phyloP scores from a whole-genome alignment of 1,140 invertebrate genomes.

The Atopsyche davidsoni region DNA sequence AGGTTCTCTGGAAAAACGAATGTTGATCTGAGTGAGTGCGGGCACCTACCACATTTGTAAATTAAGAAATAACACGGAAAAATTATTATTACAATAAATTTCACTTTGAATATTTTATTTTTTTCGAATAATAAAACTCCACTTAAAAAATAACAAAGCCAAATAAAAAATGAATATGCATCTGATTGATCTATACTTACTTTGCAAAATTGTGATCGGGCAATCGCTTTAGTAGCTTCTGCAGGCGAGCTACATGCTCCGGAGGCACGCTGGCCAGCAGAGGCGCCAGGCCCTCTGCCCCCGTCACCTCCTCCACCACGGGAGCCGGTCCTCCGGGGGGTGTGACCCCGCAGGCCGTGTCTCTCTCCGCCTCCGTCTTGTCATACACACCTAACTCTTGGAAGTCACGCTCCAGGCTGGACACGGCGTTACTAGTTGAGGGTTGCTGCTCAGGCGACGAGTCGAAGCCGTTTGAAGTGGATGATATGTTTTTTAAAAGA shows the following conservation, averaged over 20 bases:
- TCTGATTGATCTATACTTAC: conserved; percentile 12
- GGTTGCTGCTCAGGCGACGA: conserved; percentile 18
- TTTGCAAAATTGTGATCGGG: conserved; percentile 22
- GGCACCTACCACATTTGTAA: too few relatives aligned
- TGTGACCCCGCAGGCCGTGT: conserved; percentile 24
- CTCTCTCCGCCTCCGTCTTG: conserved; percentile 7
- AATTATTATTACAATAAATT: too few relatives aligned
- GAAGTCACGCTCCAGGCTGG: conserved; percentile 16
- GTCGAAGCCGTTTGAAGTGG: conserved; percentile 10
- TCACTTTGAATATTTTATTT: too few relatives aligned
- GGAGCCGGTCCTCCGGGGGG: background rate
- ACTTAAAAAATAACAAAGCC: too few relatives aligned
- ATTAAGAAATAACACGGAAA: too few relatives aligned
- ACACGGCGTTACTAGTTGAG: conserved; percentile 8
- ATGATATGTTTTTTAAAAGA: conserved; percentile 45
- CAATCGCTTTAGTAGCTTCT: conserved; percentile 21
- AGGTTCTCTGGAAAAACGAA: conserved; percentile 12
- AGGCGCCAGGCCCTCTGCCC: conserved; percentile 16
- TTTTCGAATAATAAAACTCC: too few relatives aligned
- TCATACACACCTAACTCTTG: conserved; percentile 9
- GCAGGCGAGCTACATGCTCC: conserved; percentile 19
- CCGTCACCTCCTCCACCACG: conserved; percentile 8
- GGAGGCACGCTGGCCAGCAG: conserved; percentile 18
- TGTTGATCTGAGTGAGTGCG: too few relatives aligned
- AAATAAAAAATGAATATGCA: conserved; percentile 5